Percentiles rank a stretch among this genome's conserved stretches.
Conservation (phyloP, 2,888 invertebrate genomes). For the Eustalomyia histrio region DNA sequence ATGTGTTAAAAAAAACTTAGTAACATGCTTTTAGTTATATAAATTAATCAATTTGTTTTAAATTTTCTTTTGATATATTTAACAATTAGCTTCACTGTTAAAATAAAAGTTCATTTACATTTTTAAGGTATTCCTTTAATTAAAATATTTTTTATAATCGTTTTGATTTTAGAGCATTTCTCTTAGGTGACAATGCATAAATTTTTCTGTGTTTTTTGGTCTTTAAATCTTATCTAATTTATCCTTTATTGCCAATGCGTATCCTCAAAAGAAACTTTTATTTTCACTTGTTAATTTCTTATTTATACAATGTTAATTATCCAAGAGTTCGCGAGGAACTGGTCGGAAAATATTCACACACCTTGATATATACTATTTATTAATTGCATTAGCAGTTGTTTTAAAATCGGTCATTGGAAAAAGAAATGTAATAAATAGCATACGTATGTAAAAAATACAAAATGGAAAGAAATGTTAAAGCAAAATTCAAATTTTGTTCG, state of each 20-base stretch:
- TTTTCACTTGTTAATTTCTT: slow-evolving; percentile 17
- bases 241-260: slow-evolving; percentile 30
- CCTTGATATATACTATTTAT: slow-evolving; percentile 74
- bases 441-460: slow-evolving; percentile 15
- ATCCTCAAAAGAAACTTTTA: slow-evolving; percentile 24
- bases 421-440: slow-evolving; percentile 44
- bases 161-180: no score
- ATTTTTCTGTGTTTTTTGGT: slow-evolving; percentile 18
- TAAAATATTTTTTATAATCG: no score
- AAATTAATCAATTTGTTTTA: no score
- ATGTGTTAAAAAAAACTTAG: no score
- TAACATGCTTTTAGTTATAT: no score
- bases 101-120: neutral
- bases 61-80: no score
- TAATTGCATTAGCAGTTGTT: slow-evolving; percentile 77
- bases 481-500: slow-evolving; percentile 38
- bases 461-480: neutral
- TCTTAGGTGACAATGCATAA: no score
- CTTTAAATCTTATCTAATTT: neutral
- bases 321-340: slow-evolving; percentile 77
- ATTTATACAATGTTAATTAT: slow-evolving; percentile 71
- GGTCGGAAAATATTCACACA: slow-evolving; percentile 66
- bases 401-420: slow-evolving; percentile 73
- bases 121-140: slow-evolving; percentile 42
- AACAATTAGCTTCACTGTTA: no score